Base-by-base conservation (phyloP, 30 jellyfish, hydroid and myxozoan genomes). In the Calvadosia cruxmelitensis region DNA sequence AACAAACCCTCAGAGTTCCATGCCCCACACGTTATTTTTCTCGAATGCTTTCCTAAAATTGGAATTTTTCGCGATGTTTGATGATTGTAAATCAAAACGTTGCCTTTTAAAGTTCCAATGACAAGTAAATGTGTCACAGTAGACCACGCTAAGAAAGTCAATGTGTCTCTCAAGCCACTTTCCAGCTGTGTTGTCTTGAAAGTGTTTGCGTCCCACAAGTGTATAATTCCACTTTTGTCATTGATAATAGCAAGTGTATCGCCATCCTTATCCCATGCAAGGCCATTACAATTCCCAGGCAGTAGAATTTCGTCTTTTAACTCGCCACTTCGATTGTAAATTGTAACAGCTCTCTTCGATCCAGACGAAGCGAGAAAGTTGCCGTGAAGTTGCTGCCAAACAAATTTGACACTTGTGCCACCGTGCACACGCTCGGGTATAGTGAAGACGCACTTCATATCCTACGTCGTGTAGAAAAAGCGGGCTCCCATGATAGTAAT, bases 351-450 rank as follows among this genome's bases (percentile, higher is more conserved):
- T 16, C 82, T 86, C 34, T 82, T 81, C 31, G 35, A 68, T 27
- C 98, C 98, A 3, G 98, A 81, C 16, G 85, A 88, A 5, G 98
- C 98, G 16, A 89, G 82, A 57, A 82, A 89, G 50, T 82, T 89
- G 63, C 98, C 98, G 65, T 79, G 93, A 25, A 64, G 70, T 50
- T 81, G 57, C 82, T 89, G 98, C 98, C 98, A 89, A 29, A 85
- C 89, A 79, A 89, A 70, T 34, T 51, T 62, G 29, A 82, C 95
- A 27, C 62, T 50, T 5, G 78, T 49, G 1, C 95, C 93, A 0
- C 98, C 98, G 72, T 89, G 98, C 23, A 89, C 98, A 36, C 98
- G 52, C 66, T 82, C 93, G 0, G 98, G 98, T 32, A 89, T 78
- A 0, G 94, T 89, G 49, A 89, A 89, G n/a, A 89, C 95, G 26